Percentiles rank a stretch among this genome's conserved stretches.
phyloP scores from a whole-genome alignment of 2,113 vertebrate species.

The Mobula birostris region DNA sequence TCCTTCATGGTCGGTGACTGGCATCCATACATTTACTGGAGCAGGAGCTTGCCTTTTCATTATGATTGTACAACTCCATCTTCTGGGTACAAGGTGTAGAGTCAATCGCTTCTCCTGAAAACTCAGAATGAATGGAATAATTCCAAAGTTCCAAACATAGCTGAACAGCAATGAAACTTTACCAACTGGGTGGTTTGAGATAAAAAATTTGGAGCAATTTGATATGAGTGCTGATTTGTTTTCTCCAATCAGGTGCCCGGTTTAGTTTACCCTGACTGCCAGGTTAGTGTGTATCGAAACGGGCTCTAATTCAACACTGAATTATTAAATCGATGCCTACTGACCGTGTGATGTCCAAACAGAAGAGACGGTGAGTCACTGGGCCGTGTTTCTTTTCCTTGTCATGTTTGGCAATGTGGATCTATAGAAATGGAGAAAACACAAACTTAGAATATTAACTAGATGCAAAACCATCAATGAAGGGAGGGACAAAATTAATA shows the following conservation, averaged over 20 bases:
- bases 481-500: too few relatives aligned
- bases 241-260: not conserved
- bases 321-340: constrained; percentile 1
- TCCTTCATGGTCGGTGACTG: not conserved
- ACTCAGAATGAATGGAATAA: too few relatives aligned
- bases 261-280: not conserved
- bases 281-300: not conserved
- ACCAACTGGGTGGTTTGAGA: not conserved
- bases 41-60: not conserved
- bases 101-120: too few relatives aligned
- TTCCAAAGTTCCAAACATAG: too few relatives aligned
- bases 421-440: constrained; percentile 5
- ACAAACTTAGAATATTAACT: not conserved
- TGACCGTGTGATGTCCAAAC: not conserved
- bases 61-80: not conserved
- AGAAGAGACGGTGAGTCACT: not conserved
- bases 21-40: not conserved
- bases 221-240: not conserved
- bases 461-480: too few relatives aligned
- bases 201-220: not conserved
- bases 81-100: not conserved
- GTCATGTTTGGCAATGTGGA: not conserved
- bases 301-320: not conserved
- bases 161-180: not conserved
- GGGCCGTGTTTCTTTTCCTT: too few relatives aligned